phyloP scores from a whole-genome alignment of 2,797 vertebrate species.

The Silurus aristotelis region DNA sequence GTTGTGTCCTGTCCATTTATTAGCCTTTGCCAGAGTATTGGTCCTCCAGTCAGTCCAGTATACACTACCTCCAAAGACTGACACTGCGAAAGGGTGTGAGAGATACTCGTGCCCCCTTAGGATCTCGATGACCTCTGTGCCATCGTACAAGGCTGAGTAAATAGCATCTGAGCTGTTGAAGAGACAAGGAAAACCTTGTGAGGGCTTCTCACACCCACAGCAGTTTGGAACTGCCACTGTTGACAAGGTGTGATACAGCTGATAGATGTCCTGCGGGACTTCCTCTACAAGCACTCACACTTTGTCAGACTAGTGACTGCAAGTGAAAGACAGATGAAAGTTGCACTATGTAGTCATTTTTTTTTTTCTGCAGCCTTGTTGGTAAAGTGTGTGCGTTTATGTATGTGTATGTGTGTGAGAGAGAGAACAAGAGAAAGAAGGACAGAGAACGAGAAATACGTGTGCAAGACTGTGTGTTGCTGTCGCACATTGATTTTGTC shows the following conservation, averaged over 20 bases:
- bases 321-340: constrained; percentile 33
- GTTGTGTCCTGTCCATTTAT: constrained; percentile 96
- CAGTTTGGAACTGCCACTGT: constrained; percentile 26
- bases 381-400: neutral
- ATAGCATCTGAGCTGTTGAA: constrained; percentile 92
- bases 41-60: constrained; percentile 99
- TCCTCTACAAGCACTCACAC: constrained; percentile 36
- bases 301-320: constrained; percentile 36
- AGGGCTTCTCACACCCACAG: constrained; percentile 29
- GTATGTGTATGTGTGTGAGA: neutral
- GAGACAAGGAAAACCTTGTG: constrained; percentile 58
- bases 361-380: neutral
- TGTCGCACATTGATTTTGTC: neutral
- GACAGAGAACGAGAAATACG: too few species aligned
- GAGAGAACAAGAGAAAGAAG: neutral
- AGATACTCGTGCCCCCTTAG: constrained; percentile 94
- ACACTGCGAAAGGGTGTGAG: constrained; percentile 97
- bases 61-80: constrained; percentile 92
- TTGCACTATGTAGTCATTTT: constrained; percentile 22
- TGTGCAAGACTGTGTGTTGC: neutral
- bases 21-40: constrained; percentile 94
- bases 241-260: constrained; percentile 28
- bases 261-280: constrained; percentile 38
- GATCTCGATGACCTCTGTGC: constrained; percentile 91
- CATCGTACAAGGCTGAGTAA: constrained; percentile 95